Percentiles rank a stretch among this genome's conserved stretches.
Evolutionary conservation across 2,888 invertebrate genomes (phyloP).

Genomic region (Xanthorhoe spadicearia): DNA sequence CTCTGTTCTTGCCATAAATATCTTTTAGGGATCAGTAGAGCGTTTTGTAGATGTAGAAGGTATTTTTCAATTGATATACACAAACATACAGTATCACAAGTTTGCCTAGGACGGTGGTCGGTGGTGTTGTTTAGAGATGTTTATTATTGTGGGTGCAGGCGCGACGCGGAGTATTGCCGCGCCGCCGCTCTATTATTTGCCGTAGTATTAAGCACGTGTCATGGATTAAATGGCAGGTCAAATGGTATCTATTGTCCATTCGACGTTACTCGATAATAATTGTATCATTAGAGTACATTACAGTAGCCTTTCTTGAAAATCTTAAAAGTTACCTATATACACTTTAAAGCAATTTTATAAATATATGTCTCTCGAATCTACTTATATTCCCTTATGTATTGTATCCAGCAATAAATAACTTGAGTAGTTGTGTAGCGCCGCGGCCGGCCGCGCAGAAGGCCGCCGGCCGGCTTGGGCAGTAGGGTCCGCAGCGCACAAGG

Average conservation of each 20-base stretch:
- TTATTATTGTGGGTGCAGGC: conserved; percentile 68
- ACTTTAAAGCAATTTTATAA: conserved; percentile 82
- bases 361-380: conserved; percentile 83
- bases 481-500: conserved; percentile 85
- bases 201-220: conserved; percentile 81
- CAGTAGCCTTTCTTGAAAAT: conserved; percentile 84
- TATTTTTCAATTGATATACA: conserved; percentile 82
- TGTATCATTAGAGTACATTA: conserved; percentile 85
- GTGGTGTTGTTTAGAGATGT: conserved; percentile 79
- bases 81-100: conserved; percentile 78
- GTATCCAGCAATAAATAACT: conserved; percentile 84
- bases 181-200: conserved; percentile 80
- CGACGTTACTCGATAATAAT: conserved; percentile 84
- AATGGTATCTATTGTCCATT: conserved; percentile 84
- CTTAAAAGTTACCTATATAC: conserved; percentile 85
- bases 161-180: conserved; percentile 64
- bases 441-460: conserved; percentile 10
- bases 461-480: too few species aligned
- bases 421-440: conserved; percentile 81
- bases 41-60: conserved; percentile 73
- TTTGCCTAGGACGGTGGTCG: conserved; percentile 72
- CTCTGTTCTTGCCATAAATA: conserved; percentile 82
- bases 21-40: conserved; percentile 81
- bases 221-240: conserved; percentile 78
- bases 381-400: conserved; percentile 82